Evolutionary conservation across 1,140 invertebrate genomes (phyloP), one percentile per base, ranked within the genome.

Genomic region (Colletes latitarsis): DNA sequence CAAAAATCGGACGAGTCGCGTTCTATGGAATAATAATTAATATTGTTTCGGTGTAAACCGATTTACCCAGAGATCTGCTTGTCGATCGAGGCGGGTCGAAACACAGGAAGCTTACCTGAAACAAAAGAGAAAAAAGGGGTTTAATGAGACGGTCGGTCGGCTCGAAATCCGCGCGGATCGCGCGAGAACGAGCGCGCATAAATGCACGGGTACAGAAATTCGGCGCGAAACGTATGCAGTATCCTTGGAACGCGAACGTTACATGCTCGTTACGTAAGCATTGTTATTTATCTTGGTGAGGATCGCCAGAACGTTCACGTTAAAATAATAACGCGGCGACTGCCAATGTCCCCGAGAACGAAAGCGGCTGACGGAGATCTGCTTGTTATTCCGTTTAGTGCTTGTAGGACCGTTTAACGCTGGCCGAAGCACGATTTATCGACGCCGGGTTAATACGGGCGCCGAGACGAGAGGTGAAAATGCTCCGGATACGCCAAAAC

Each of bases 281-380:
- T 91, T 89, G 88, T 92, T 91, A 91, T 91, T 92, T 91, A 91
- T 90, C 88, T 91, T 86, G 84, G 86, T 83, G 85, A 82, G 80
- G 76, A 83, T 85, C 84, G 88, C 85, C 81, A 85, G 82, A 83
- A 84, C 74, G 81, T 89, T 88, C 86, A 86, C 77, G 89, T 90
- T 90, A 90, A 89, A 90, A 90, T 91, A 91, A 91, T 90, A 91
- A 91, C 86, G 84, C 83, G 71, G 57, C 72, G 82, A 71, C 83
- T 89, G 88, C 83, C 88, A 88, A 88, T 89, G 87, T 89, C 83
- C 83, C 85, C 84, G 75, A 83, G 57, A 87, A 81, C 81, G 71
- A 73, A 75, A 66, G 63, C 64, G 52, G 39, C 77, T 66, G 77
- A 86, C 85, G 75, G 77, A 86, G 82, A 81, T 77, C 80, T 55